Conservation (phyloP, 1,140 invertebrate genomes). For the Acromyrmex heyeri region DNA sequence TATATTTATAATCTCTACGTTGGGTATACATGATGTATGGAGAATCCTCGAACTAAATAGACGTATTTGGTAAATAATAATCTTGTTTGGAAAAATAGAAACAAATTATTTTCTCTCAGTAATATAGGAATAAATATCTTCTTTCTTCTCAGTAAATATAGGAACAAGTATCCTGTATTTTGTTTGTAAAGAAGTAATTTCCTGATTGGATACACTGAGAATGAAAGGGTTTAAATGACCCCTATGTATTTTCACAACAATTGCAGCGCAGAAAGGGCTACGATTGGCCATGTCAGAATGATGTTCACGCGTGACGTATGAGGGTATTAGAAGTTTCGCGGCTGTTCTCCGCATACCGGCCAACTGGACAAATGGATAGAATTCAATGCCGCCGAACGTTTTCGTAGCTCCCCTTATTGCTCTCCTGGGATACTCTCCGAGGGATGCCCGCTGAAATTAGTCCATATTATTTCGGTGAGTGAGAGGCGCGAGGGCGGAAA, state of each 20-base stretch:
- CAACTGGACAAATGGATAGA: slow-evolving; percentile 78
- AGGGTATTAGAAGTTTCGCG: slow-evolving; percentile 81
- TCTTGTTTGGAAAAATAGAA: not conserved
- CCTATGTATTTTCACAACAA: slow-evolving; percentile 37
- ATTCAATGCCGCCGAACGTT: slow-evolving; percentile 79
- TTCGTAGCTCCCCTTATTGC: slow-evolving; percentile 78
- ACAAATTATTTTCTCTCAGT: too few relatives aligned
- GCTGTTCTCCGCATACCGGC: slow-evolving; percentile 64
- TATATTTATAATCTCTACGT: not conserved
- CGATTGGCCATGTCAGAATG: slow-evolving; percentile 56
- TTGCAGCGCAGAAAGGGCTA: slow-evolving; percentile 33
- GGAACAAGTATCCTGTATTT: not conserved
- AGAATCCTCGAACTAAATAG: slow-evolving; percentile 18
- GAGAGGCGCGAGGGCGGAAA: slow-evolving; percentile 41
- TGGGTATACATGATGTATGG: slow-evolving; percentile 63
- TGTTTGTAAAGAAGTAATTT: slow-evolving; percentile 9
- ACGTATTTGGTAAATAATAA: not conserved
- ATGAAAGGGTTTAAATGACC: not conserved
- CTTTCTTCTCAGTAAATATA: not conserved
- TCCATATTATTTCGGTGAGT: slow-evolving; percentile 80
- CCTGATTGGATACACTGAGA: not conserved
- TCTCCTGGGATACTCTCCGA: slow-evolving; percentile 78
- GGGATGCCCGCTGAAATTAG: slow-evolving; percentile 82
- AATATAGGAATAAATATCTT: not conserved
- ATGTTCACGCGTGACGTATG: slow-evolving; percentile 69